Base-by-base conservation (phyloP, 2,797 vertebrate genomes). In the Pipistrellus pygmaeus region DNA sequence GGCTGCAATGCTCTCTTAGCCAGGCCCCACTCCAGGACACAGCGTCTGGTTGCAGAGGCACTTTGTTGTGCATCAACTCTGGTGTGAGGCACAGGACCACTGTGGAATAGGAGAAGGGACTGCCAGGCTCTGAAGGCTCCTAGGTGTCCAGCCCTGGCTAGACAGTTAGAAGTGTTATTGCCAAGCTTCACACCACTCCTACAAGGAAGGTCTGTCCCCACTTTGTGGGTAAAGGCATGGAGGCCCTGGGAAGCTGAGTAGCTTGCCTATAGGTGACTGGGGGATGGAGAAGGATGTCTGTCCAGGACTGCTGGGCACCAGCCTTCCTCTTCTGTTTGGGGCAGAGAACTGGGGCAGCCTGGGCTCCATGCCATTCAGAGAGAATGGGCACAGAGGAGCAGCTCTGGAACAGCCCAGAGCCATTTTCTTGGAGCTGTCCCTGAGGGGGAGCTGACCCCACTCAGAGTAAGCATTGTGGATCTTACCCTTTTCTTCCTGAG, bases 401-500 rank as follows among this genome's bases (percentile, higher is more conserved):
- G 32, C 8, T 53, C 38, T 44, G 32, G 21, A 27, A 51, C 13
- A 14, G 25, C 25, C 18, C 1, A 11, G 72, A 72, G 27, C 12
- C 20, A 0, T 0, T 73, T 35, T 38, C 84, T 62, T 41, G 27
- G 48, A 13, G 23, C 64, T n/a, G 27, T 76, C 15, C 51, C 35
- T 1, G 1, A 60, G 25, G 27, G 41, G 57, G 68, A 21, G 13
- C 57, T 35, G 46, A 38, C 15, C 53, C 51, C 41, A 35, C 13
- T 15, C 2, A 3, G 55, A 20, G 1, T 27, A 15, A 8, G 20
- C 9, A 12, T 23, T 6, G 1, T 27, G 8, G 46, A 18, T 32
- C 44, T 3, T 1, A 6, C 5, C 21, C 25, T 6, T 10, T 2
- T 0, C 1, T 23, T 20, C n/a, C n/a, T 6, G 23, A 57, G 27